phyloP scores from a whole-genome alignment of 2,888 invertebrate species.

The Neoitamus cyanurus region DNA sequence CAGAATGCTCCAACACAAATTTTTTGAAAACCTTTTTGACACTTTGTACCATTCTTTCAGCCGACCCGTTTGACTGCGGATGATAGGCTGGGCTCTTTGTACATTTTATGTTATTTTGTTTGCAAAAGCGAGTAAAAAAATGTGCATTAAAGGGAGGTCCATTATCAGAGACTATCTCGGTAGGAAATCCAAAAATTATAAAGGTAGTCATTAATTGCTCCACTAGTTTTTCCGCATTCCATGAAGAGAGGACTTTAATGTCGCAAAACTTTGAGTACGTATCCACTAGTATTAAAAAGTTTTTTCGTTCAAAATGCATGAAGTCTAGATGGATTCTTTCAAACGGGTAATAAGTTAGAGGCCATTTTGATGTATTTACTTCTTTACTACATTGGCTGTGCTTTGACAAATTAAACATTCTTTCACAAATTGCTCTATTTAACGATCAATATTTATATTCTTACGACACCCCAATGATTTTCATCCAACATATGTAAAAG shows the following conservation, averaged over 20 bases:
- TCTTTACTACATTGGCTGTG: background rate
- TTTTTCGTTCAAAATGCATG: background rate
- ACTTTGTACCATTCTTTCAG: background rate
- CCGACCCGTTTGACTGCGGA: background rate
- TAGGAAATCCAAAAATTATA: too few relatives aligned
- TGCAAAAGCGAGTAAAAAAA: background rate
- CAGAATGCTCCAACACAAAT: too few relatives aligned
- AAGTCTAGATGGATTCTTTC: constrained; percentile 1
- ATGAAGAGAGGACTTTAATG: too few relatives aligned
- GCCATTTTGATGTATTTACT: background rate
- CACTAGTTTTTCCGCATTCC: too few relatives aligned
- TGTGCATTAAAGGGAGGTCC: background rate
- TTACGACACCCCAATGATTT: constrained; percentile 17
- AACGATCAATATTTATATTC: constrained; percentile 54
- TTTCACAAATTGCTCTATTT: constrained; percentile 55
- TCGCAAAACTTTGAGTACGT: too few relatives aligned
- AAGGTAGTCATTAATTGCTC: too few relatives aligned
- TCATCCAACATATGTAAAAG: background rate
- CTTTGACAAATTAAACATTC: constrained; percentile 51
- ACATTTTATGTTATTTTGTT: background rate
- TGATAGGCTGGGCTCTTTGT: background rate
- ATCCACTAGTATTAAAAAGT: background rate
- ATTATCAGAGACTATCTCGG: too few relatives aligned
- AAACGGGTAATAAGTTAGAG: background rate
- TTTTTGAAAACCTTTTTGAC: too few relatives aligned